Evolutionary conservation across 2,797 vertebrate species (phyloP), one percentile per base, ranked within the genome.

Genomic region (Vultur gryphus): DNA sequence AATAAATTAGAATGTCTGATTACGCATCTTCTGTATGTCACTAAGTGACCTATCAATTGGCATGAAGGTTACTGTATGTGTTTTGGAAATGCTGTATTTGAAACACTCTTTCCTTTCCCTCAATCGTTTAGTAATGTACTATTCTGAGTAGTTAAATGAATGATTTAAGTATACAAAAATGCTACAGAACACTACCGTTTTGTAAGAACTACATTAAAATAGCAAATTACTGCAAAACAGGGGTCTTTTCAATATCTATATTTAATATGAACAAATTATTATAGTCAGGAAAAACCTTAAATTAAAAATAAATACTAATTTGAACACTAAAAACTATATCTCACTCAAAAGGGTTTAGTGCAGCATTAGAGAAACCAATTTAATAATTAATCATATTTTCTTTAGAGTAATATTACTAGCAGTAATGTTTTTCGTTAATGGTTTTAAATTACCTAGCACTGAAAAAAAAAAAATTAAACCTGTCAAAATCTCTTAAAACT

Each of bases 341-440:
- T 61, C 61, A 72, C 51, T 92, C 44, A 29, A 81, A 93, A 94
- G 41, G 46, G 54, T 83, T 95, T 81, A 69, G 58, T 28, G 51
- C 37, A 95, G 65, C 77, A 87, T 91, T 93, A 94, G 67, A 94
- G 67, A 95, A 96, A 87, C 17, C 1, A 6, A 76, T 84, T 96
- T 91, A 96, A 96, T 95, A 90, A 96, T 96, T 94, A 88, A 95
- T 89, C 49, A 44, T 78, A 93, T 94, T 96, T 96, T 93, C 66
- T 96, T 93, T 62, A 94, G 19, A 94, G 67, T 88, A 96, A 59
- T 78, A 90, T 58, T 92, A 92, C 85, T 90, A 94, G 31, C 70
- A 94, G 58, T 84, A 89, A 88, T 77, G 77, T 62, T 97, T 81
- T 91, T 81, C 49, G 64, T 89, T 94, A 85, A 96, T 94, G 89